Percentiles rank a stretch among this genome's conserved stretches.
phyloP scores from a whole-genome alignment of 2,888 invertebrate genomes.

The Drosophila eohydei region DNA sequence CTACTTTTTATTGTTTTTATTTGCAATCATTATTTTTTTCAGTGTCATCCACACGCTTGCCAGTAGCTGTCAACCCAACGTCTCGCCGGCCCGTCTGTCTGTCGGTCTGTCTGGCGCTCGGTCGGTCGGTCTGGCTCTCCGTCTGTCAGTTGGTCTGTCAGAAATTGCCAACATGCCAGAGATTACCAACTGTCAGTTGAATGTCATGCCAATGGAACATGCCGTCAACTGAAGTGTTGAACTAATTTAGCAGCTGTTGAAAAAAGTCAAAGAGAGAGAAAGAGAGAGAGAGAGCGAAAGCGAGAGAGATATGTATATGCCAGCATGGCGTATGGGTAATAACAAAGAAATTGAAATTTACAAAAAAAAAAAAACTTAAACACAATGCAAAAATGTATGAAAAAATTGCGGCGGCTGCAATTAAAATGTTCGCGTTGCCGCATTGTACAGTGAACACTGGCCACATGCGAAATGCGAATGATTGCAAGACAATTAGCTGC shows the following conservation, averaged over 20 bases:
- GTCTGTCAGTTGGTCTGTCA: slow-evolving; percentile 71
- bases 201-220: slow-evolving; percentile 83
- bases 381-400: slow-evolving; percentile 52
- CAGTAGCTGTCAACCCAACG: slow-evolving; percentile 43
- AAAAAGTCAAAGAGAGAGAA: slow-evolving; percentile 57
- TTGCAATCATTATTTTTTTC: slow-evolving; percentile 26
- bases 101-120: slow-evolving; percentile 9
- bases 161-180: slow-evolving; percentile 83
- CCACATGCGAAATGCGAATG: slow-evolving; percentile 43
- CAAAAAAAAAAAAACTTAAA: slow-evolving; percentile 47
- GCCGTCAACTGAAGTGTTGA: slow-evolving; percentile 84
- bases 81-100: slow-evolving; percentile 31
- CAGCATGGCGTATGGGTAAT: slow-evolving; percentile 73
- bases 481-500: slow-evolving; percentile 83
- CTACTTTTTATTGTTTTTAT: background rate
- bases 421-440: slow-evolving; percentile 72
- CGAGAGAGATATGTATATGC: slow-evolving; percentile 10
- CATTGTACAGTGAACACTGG: slow-evolving; percentile 40
- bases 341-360: slow-evolving; percentile 53
- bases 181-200: slow-evolving; percentile 84
- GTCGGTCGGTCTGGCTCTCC: slow-evolving; percentile 17
- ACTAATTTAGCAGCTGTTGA: slow-evolving; percentile 85
- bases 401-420: slow-evolving; percentile 65
- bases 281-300: slow-evolving; percentile 15
- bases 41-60: slow-evolving; percentile 37